Evolutionary conservation across 2,797 vertebrate genomes (phyloP), one percentile per base, ranked within the genome.

Genomic region (Rhyacichthys aspro): DNA sequence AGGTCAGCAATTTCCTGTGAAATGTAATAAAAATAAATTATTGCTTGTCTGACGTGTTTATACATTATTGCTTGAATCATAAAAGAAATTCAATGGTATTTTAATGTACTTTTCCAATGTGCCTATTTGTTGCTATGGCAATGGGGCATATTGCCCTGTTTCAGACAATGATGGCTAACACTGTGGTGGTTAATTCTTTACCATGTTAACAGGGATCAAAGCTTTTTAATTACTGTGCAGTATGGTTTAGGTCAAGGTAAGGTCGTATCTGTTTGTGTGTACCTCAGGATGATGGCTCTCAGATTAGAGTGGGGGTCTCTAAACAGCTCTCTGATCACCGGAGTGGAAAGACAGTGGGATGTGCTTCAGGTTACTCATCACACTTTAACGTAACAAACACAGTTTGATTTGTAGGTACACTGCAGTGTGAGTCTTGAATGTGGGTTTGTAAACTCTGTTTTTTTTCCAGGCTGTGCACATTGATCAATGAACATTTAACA

Each of bases 271-370:
- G 55, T n/a, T 63, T 43, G 59, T 41, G 1, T 46, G 45, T 5
- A 52, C 55, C 54, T 67, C 38, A 60, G 41, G 43, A 68, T 50
- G 68, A 62, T 74, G 68, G 82, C 65, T 72, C 49, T 50, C 46
- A 70, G 68, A 64, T 78, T 43, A 72, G 66, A 78, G 80, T 67
- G 77, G 49, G 16, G 57, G 67, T 77, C 52, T 77, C 55, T 47
- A 70, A 76, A 70, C 70, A 79, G 67, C 55, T 59, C 64, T 84
- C 44, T 72, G 85, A 82, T 84, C 70, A 65, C 41, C 43, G 56
- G 58, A 68, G 68, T 3, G 47, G 63, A 81, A 59, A 72, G 43
- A 68, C 47, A 82, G 46, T 50, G 55, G 58, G 46, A 64, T 43
- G 64, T 59, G 36, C 59, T 60, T 46, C 10, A 48, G 34, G 71